Evolutionary conservation across 2,113 vertebrate species (phyloP), one percentile per base, ranked within the genome.

Genomic region (Tetraodon nigroviridis): DNA sequence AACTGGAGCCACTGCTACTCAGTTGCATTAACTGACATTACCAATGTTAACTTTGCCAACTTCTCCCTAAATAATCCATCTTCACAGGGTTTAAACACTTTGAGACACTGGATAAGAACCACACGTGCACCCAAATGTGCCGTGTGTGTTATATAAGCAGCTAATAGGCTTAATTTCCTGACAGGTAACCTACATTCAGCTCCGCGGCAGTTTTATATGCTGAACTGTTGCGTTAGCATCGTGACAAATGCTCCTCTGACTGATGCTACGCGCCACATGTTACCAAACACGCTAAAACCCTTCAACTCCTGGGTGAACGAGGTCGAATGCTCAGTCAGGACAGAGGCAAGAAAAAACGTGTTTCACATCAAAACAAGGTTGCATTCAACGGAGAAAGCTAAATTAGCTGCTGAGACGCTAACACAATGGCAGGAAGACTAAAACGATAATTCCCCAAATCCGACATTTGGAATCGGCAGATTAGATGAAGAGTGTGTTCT

Each of bases 121-220:
- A 37, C 32, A 37, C 32, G 48, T 50, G 3, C 5, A 24, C 45
- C n/a, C 44, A 37, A 32, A 63, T 17, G 57, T 63, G 62, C 76
- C 76, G 82, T 7, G 40, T 7, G 40, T 51, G 55, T 74, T 72
- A 64, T 52, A 64, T 78, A 82, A 87, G 61, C 66, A 3, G 52
- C 62, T 82, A 89, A 85, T 71, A 72, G 56, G 84, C 65, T 81
- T 81, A 58, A 81, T 84, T 82, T 74, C 48, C 51, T 81, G 74
- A 82, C 79, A 77, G 79, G 71, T 82, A 86, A 75, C 81, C 81
- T 81, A 78, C 78, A 84, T 79, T 58, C 58, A 29, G 52, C 69
- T 67, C 70, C 52, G 54, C 69, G 44, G 68, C 61, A 71, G 27
- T 53, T 51, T 29, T 47, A 50, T 40, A 49, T n/a, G 20, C 69